Conservation (phyloP, 1,140 invertebrate genomes). For the Papilio xuthus region DNA sequence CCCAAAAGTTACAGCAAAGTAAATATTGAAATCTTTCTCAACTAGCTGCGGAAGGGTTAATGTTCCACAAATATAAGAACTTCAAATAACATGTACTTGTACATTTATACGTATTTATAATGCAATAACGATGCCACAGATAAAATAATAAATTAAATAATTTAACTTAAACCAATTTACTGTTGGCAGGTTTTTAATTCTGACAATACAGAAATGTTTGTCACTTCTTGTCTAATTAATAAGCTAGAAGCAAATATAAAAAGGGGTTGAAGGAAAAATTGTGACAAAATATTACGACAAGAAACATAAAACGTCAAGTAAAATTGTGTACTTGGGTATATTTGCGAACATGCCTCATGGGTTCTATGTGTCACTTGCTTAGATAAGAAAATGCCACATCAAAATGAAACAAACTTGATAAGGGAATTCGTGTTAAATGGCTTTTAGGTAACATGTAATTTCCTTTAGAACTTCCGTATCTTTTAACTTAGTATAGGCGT, state of each 20-base stretch:
- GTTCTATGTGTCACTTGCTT: background rate
- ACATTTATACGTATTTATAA: no score
- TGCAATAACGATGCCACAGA: no score
- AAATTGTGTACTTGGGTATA: background rate
- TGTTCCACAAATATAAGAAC: background rate
- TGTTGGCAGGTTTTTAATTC: no score
- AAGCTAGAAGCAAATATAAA: no score
- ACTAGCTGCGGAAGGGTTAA: background rate
- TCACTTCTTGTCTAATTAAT: no score
- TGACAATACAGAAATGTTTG: no score
- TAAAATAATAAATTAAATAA: no score
- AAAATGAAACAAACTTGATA: conserved; percentile 5
- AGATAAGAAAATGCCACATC: background rate
- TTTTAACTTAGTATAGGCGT: background rate
- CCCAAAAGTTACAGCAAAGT: conserved; percentile 6
- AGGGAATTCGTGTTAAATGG: background rate
- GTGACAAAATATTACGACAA: background rate
- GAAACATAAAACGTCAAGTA: background rate
- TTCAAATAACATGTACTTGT: no score
- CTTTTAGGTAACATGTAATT: background rate
- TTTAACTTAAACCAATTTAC: no score
- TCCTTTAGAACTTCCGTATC: background rate
- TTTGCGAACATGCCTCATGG: background rate
- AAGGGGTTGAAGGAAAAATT: no score
- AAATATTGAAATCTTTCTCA: conserved; percentile 15